Evolutionary conservation across 2,113 vertebrate species (phyloP).

Genomic region (Microcebus griseorufus): DNA sequence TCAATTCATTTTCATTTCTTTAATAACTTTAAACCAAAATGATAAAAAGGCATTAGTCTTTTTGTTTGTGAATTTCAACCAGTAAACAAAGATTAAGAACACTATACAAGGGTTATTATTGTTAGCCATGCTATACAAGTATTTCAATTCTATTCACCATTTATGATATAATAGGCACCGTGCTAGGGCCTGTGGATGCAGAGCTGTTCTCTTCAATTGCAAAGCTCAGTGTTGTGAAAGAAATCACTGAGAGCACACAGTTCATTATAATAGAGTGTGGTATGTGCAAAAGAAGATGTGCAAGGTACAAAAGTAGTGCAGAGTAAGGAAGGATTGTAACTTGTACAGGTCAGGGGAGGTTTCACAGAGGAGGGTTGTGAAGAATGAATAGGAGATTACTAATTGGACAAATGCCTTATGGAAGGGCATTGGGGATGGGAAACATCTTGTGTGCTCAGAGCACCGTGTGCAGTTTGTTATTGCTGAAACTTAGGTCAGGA

Average conservation of each 20-base stretch:
- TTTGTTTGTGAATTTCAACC: neutral
- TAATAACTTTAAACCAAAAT: neutral
- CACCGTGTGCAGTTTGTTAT: neutral
- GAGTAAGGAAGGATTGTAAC: neutral
- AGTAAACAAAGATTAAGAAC: neutral
- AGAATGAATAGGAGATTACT: neutral
- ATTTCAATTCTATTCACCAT: neutral
- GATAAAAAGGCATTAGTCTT: neutral
- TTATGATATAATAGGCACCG: neutral
- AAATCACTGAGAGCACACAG: no score
- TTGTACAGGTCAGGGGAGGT: neutral
- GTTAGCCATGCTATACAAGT: neutral
- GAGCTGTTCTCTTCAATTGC: neutral
- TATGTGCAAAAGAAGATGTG: neutral
- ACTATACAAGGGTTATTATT: neutral
- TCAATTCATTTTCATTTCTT: conserved; percentile 38
- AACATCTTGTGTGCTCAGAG: neutral
- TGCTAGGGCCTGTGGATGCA: neutral
- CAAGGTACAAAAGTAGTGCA: neutral
- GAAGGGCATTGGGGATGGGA: neutral
- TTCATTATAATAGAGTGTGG: neutral
- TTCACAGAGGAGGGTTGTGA: neutral
- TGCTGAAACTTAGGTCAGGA: neutral
- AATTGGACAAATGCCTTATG: neutral
- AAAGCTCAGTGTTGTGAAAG: neutral